Percentiles rank a stretch among this genome's conserved stretches.
Evolutionary conservation across 2,797 vertebrate species (phyloP).

Genomic region (Erpetoichthys calabaricus): DNA sequence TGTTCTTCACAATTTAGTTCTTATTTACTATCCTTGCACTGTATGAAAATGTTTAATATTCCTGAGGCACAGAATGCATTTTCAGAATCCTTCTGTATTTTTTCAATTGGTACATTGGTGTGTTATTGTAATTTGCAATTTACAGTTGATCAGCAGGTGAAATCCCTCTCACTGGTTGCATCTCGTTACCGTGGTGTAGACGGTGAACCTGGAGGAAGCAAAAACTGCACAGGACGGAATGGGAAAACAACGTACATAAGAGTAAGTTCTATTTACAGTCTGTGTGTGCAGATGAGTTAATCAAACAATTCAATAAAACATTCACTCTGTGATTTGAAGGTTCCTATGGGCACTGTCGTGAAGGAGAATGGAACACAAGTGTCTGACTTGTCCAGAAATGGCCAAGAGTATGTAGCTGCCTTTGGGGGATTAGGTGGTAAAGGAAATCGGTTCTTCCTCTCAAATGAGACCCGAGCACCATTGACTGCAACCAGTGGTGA

Average conservation of each 20-base stretch:
- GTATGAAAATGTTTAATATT: no score
- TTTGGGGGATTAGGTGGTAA: slow-evolving; percentile 80
- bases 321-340: slow-evolving; percentile 38
- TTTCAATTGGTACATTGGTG: no score
- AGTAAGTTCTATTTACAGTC: slow-evolving; percentile 41
- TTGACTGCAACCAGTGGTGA: slow-evolving; percentile 50
- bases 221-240: slow-evolving; percentile 73
- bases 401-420: slow-evolving; percentile 68
- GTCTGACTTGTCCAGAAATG: slow-evolving; percentile 58
- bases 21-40: no score
- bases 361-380: slow-evolving; percentile 58
- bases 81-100: neutral
- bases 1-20: no score
- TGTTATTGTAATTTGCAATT: neutral
- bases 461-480: slow-evolving; percentile 82
- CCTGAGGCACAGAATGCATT: fast-evolving
- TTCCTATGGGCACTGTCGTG: slow-evolving; percentile 77
- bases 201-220: slow-evolving; percentile 61
- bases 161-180: slow-evolving; percentile 62
- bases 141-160: slow-evolving; percentile 63
- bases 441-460: slow-evolving; percentile 83
- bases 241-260: slow-evolving; percentile 45
- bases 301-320: neutral
- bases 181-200: slow-evolving; percentile 54
- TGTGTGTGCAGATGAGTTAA: neutral